Evolutionary conservation across 1,140 invertebrate genomes (phyloP), one percentile per base, ranked within the genome.

Genomic region (Bombus breviceps): DNA sequence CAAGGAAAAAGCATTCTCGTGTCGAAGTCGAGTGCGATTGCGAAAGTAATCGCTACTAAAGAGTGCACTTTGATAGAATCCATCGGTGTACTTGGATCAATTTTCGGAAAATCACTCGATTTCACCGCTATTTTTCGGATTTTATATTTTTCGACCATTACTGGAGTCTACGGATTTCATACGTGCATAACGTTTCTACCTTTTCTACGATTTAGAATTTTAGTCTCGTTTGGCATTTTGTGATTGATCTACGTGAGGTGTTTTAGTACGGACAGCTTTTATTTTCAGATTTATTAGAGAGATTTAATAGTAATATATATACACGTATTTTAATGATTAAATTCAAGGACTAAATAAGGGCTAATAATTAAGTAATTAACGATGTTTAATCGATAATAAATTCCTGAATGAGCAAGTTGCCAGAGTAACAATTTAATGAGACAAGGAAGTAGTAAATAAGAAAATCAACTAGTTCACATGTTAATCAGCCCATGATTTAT

Each of bases 1-100:
- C 88, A 88, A 73, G 88, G 89, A 90, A 90, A 89, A 90, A 90
- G 89, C 89, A 83, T 90, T 90, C 81, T 80, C 89, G 83, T 90
- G 89, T 85, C 83, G 76, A 80, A 85, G 76, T 53, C 41, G 57
- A 47, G 76, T 53, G 76, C 76, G 72, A 68, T 41, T 64, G 75
- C 22, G 47, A 62, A 76, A 47, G 75, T 64, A 73, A 85, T 79
- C 66, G 80, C 47, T 32, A 37, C 32, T 72, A 53, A 86, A 86
- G 82, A 34, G 47, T 79, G 62, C 57, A 57, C 47, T 76, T 37
- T 68, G 76, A 80, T 66, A 73, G 89, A 47, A 78, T 89, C 68
- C 69, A 41, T 47, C 59, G 53, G 81, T 71, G 57, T 85, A 78
- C 66, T 79, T 78, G 82, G 81, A 87, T 87, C 81, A 34, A 62